A percentile compares a stretch with the other conserved stretches of the same genome.
Evolutionary conservation across 2,888 invertebrate genomes (phyloP).

Genomic region (Cryptocephalus moraei): DNA sequence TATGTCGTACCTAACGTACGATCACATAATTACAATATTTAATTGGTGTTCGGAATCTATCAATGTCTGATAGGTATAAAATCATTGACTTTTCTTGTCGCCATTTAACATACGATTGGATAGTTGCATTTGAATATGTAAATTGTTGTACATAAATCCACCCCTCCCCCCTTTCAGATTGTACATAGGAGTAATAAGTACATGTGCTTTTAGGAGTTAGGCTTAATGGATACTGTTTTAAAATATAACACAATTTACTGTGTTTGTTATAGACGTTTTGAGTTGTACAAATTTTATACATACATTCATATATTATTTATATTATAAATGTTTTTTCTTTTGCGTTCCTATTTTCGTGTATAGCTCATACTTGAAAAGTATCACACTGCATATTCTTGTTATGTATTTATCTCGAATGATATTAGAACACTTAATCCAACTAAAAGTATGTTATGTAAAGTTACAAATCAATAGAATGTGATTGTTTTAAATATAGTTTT

Average conservation of each 20-base stretch:
- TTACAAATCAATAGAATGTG: slow-evolving; percentile 29
- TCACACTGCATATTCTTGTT: slow-evolving; percentile 14
- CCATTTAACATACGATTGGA: too few relatives aligned
- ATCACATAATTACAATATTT: too few relatives aligned
- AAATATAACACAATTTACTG: slow-evolving; percentile 6
- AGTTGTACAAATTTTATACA: slow-evolving; percentile 14
- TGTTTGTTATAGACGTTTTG: slow-evolving; percentile 12
- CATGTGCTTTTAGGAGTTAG: slow-evolving; percentile 6
- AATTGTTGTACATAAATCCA: too few relatives aligned
- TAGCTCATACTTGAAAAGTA: slow-evolving; percentile 17
- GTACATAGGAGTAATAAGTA: too few relatives aligned
- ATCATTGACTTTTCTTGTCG: too few relatives aligned
- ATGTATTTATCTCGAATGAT: slow-evolving; percentile 19
- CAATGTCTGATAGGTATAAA: too few relatives aligned
- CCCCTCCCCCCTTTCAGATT: too few relatives aligned
- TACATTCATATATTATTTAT: slow-evolving; percentile 2
- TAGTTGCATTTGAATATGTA: too few relatives aligned
- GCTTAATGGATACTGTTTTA: background rate
- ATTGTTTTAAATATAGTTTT: slow-evolving; percentile 23
- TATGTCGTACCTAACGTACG: too few relatives aligned
- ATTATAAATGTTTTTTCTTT: slow-evolving; percentile 6
- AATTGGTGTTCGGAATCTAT: too few relatives aligned
- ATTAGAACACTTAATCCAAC: slow-evolving; percentile 25
- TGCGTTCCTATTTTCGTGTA: slow-evolving; percentile 21
- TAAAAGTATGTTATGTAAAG: slow-evolving; percentile 31